Percentiles rank a stretch among this genome's conserved stretches.
phyloP scores from a whole-genome alignment of 2,888 invertebrate species.

The Alentia gelatinosa region DNA sequence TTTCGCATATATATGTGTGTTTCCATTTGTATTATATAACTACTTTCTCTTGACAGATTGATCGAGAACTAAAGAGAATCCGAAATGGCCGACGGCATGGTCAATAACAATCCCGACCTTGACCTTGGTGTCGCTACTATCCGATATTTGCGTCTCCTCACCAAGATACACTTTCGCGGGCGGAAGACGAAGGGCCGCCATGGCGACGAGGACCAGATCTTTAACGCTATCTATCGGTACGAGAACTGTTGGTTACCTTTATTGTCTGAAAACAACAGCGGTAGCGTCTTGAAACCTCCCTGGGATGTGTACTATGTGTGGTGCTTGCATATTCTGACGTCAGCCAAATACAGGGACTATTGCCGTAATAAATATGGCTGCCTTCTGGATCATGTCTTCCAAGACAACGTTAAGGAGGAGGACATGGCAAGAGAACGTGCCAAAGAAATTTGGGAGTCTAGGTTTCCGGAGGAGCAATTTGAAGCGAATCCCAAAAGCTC shows the following conservation, averaged over 20 bases:
- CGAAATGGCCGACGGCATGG: no score
- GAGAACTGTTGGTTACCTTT: slow-evolving; percentile 10
- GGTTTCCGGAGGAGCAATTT: background rate
- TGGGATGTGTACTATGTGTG: slow-evolving; percentile 39
- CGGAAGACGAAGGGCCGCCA: background rate
- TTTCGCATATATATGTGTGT: no score
- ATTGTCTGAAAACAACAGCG: background rate
- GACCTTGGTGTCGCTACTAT: background rate
- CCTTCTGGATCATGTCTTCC: background rate
- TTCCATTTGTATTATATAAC: no score
- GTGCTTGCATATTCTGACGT: slow-evolving; percentile 25
- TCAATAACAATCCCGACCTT: no score
- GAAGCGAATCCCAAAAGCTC: background rate
- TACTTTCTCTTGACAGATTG: no score
- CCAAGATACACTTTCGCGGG: background rate
- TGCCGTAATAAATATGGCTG: background rate
- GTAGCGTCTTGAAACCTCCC: background rate
- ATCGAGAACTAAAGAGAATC: no score
- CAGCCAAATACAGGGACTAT: background rate
- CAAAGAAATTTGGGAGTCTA: background rate
- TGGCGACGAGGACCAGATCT: background rate
- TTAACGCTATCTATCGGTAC: background rate
- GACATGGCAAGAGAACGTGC: background rate
- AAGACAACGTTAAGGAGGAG: background rate
- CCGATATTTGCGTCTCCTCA: slow-evolving; percentile 1